These are phyloP conservation scores for Sarcophaga peregrina DNA, from an alignment of 1,140 invertebrate genomes.

Conservation along the genomic window DNA sequence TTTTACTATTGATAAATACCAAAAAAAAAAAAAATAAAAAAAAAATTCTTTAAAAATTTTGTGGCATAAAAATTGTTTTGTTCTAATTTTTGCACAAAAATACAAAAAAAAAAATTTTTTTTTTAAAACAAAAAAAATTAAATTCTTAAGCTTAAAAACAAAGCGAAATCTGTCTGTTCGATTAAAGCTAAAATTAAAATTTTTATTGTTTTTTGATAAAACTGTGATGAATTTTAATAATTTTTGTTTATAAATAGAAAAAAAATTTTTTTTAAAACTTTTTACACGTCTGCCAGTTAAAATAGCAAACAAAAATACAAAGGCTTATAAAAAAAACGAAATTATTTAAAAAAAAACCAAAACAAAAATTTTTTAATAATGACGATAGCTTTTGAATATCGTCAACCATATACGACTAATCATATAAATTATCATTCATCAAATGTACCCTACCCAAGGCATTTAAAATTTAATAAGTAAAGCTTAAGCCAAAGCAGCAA, in stretches of 20 bases:
- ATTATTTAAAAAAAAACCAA: not conserved
- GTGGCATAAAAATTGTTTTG: not conserved
- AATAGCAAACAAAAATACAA: not conserved
- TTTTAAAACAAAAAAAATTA: not conserved
- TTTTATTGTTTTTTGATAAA: not conserved
- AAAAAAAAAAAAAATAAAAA: not conserved
- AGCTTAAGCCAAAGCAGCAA: not conserved
- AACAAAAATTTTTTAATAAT: no score
- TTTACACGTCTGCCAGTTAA: not conserved
- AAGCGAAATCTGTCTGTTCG: not conserved
- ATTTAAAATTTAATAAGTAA: not conserved
- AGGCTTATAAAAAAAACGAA: not conserved
- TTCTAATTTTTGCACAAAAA: constrained; percentile 8
- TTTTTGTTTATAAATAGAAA: not conserved
- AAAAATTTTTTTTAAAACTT: not conserved
- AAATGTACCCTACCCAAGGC: no score
- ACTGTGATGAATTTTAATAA: constrained; percentile 16
- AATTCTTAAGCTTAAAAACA: not conserved
- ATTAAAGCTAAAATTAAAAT: not conserved
- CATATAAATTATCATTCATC: not conserved
- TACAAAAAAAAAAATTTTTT: not conserved
- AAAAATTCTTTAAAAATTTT: not conserved
- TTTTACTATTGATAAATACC: constrained; percentile 6
- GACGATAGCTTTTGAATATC: not conserved
- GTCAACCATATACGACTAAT: not conserved